These are phyloP conservation scores for Eonycteris spelaea DNA, from an alignment of 2,113 vertebrate genomes.

Conservation along the genomic window DNA sequence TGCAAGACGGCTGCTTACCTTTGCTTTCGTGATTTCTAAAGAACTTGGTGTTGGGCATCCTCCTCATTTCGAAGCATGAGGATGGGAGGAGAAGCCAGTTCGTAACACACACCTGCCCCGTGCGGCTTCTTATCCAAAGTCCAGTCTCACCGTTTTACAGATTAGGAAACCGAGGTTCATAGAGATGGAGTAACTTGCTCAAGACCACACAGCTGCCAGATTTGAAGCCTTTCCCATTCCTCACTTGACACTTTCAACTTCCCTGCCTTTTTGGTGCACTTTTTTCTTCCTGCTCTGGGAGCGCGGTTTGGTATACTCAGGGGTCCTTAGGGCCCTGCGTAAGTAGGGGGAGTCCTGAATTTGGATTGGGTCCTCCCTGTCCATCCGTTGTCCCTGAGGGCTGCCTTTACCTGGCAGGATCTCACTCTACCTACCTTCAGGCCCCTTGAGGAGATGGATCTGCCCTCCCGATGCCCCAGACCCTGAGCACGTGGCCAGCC, in stretches of 20 bases:
- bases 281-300: too few species aligned
- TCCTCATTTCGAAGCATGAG: accelerated
- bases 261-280: neutral
- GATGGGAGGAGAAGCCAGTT: neutral
- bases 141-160: neutral
- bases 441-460: neutral
- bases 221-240: neutral
- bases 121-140: neutral
- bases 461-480: neutral
- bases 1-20: neutral
- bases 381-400: neutral
- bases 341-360: neutral
- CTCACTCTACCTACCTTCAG: neutral
- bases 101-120: accelerated
- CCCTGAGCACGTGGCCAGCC: accelerated
- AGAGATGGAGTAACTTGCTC: neutral
- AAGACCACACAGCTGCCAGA: neutral
- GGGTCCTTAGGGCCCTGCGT: neutral
- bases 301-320: neutral
- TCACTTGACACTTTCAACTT: neutral
- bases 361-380: neutral
- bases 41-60: accelerated
- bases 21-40: neutral
- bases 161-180: neutral
- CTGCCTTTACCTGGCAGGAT: neutral